Base-by-base conservation (phyloP, 2,113 vertebrate species). In the Ciconia stormi region DNA sequence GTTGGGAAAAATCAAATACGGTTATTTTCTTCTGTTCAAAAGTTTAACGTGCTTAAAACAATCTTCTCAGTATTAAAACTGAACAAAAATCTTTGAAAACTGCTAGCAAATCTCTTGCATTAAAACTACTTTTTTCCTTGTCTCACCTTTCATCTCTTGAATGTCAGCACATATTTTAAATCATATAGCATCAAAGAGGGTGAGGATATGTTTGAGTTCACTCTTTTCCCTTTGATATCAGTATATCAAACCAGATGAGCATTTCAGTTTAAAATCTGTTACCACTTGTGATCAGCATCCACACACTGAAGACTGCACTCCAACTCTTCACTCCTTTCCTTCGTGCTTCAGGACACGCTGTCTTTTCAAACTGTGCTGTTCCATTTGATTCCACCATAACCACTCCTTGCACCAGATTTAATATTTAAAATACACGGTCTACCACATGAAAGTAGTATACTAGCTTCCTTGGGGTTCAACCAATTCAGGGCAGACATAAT, bases 101-200 rank as follows among this genome's bases (percentile, higher is more conserved):
- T 74, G 30, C 55, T 82, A 80, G 82, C 70, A 91, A 90, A 91
- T 40, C n/a, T 82, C 52, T 76, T 73, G 18, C 23, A 66, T 77
- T 84, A 85, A 65, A 95, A 82, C 8, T 14, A 18, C 27, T 29
- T 76, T 85, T 86, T 90, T 52, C 22, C 26, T 93, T 42, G n/a
- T 63, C 63, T 69, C 40, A 87, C 47, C 77, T 91, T 91, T 87
- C 52, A 89, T 71, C 44, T 90, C 69, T 62, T 69, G 44, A 96
- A 82, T 69, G 69, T 76, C 91, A 93, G 90, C 61, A 89, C 15
- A 0, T 74, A 95, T 84, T 95, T 95, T 69, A 89, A 93, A 91
- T 81, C 77, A 27, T 9, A 7, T 3, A 69, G 76, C 73, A 94
- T 91, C 70, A 88, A 94, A 97, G 70, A 62, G 23, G 61, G 49